Percentiles rank a stretch among this genome's conserved stretches.
Evolutionary conservation across 2,113 vertebrate genomes (phyloP).

Genomic region (Emydura subglobosa): DNA sequence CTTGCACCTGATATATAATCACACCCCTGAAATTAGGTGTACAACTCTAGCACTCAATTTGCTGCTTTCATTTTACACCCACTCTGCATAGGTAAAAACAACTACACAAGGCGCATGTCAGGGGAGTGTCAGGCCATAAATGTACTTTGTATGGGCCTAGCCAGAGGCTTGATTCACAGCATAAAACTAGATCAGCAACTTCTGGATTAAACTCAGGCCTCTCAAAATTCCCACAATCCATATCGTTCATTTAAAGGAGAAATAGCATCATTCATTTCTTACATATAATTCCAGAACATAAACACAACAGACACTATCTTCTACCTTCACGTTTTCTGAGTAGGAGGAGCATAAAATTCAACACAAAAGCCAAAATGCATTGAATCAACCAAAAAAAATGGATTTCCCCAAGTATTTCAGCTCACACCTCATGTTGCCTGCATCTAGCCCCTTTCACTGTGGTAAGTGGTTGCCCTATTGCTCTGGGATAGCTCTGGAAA

Average conservation of each 20-base stretch:
- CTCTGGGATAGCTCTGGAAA: neutral
- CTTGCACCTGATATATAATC: neutral
- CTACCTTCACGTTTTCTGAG: neutral
- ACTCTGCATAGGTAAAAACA: neutral
- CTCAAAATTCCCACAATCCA: neutral
- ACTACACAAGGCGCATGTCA: neutral
- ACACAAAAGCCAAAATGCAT: neutral
- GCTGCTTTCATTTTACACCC: neutral
- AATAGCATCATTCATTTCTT: neutral
- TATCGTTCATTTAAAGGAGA: neutral
- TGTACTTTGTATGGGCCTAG: neutral
- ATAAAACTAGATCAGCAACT: neutral
- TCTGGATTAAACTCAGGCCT: neutral
- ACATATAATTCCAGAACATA: neutral
- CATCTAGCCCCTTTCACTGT: neutral
- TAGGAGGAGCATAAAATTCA: neutral
- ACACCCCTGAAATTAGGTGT: accelerated
- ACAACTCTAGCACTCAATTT: neutral
- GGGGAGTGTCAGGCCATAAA: accelerated
- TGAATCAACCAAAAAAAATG: neutral
- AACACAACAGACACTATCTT: neutral
- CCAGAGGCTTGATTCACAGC: neutral
- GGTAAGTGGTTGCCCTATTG: accelerated
- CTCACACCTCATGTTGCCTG: neutral
- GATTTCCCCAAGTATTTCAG: neutral